Percentiles rank a stretch among this genome's conserved stretches.
Conservation (phyloP, 2,888 invertebrate genomes). For the Cabera pusaria region DNA sequence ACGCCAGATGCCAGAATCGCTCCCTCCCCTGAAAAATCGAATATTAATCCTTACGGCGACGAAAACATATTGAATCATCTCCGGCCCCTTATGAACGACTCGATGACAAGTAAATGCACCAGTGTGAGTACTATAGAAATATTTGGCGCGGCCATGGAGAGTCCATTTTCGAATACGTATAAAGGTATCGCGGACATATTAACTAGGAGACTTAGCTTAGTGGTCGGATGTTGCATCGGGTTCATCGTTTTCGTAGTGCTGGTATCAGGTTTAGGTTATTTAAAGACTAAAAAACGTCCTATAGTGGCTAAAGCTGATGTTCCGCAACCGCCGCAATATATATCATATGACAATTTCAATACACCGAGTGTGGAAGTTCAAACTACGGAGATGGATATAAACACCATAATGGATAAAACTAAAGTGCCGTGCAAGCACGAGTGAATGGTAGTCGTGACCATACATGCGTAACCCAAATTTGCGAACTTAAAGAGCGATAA, state of each 20-base stretch:
- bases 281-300: conserved; percentile 93
- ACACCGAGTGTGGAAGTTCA: conserved; percentile 66
- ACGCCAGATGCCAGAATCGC: conserved; percentile 80
- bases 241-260: conserved; percentile 93
- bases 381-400: conserved; percentile 73
- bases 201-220: conserved; percentile 91
- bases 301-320: conserved; percentile 88
- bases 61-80: conserved; percentile 80
- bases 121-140: conserved; percentile 89
- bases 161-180: conserved; percentile 85
- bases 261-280: conserved; percentile 92
- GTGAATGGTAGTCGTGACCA: conserved; percentile 38
- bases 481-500: conserved; percentile 39
- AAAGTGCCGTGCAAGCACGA: conserved; percentile 59
- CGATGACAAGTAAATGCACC: conserved; percentile 89
- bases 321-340: conserved; percentile 90
- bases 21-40: conserved; percentile 61
- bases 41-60: conserved; percentile 78
- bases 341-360: conserved; percentile 86
- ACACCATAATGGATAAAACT: conserved; percentile 70
- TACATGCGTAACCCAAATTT: conserved; percentile 33
- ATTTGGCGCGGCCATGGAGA: conserved; percentile 85
- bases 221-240: conserved; percentile 94
- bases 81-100: conserved; percentile 82
- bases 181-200: conserved; percentile 89